These are phyloP conservation scores for Marmota monax DNA, from an alignment of 2,113 vertebrate species.

Conservation along the genomic window DNA sequence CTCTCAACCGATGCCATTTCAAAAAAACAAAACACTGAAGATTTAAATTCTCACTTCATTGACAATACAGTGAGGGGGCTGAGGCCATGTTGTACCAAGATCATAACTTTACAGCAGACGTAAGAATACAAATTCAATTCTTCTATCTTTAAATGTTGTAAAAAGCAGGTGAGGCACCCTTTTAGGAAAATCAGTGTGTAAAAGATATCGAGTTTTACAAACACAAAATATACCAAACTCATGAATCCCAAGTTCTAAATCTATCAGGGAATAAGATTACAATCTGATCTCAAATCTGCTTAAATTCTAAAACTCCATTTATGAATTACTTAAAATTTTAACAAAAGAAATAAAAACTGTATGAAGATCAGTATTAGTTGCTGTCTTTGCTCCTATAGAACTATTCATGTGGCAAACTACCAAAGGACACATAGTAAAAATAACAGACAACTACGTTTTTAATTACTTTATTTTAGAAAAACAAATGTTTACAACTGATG, in stretches of 20 bases:
- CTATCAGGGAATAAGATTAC: background rate
- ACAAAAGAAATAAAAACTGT: background rate
- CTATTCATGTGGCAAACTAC: background rate
- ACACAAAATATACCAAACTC: background rate
- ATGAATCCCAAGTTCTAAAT: background rate
- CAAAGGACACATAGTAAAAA: background rate
- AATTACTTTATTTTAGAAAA: slow-evolving; percentile 89
- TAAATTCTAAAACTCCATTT: background rate
- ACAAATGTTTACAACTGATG: slow-evolving; percentile 83
- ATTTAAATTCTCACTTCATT: background rate
- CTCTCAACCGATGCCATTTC: background rate
- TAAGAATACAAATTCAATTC: background rate
- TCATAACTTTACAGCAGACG: background rate
- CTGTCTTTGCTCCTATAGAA: background rate
- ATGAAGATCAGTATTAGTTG: background rate
- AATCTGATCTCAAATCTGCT: background rate
- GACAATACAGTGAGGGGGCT: background rate
- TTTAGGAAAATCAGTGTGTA: background rate
- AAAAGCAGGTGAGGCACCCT: background rate
- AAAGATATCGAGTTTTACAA: slow-evolving; percentile 14
- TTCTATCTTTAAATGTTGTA: slow-evolving; percentile 2
- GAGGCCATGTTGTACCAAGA: background rate
- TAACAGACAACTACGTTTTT: slow-evolving; percentile 67
- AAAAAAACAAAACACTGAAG: background rate
- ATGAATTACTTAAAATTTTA: background rate